Base-by-base conservation (phyloP, 2,888 invertebrate genomes). In the Drosophila infuscata region DNA sequence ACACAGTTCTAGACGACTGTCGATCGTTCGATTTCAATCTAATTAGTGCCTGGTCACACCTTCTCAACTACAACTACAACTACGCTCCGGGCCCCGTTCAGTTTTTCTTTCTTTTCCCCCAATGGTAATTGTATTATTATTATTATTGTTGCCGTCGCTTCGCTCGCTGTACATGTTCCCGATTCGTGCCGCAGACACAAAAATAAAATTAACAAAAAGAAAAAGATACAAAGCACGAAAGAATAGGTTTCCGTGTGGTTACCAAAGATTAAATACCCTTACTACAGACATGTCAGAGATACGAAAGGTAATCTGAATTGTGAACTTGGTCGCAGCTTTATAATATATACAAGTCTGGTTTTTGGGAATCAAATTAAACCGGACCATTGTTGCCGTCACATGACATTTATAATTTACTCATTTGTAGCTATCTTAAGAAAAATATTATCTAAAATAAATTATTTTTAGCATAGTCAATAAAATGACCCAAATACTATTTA, bases 1-100 rank as follows among this genome's bases (percentile, higher is more conserved):
- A 38, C 49, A 30, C 48, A 25, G 20, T 52, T 56, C 61, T 60
- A 65, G 69, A 43, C 43, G 56, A 53, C 49, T 64, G 46, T 60
- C 46, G 52, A 58, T 48, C 30, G 38, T 63, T 63, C 68, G 81
- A 77, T 81, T 68, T 41, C 68, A 79, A 72, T 79, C 81, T 77
- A 81, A 79, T 79, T 81, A 79, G 74, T 70, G 78, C 51, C 81
- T 77, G 73, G 79, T 79, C 81, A 79, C 79, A 79, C 79, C 81
- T 79, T 81, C 48, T 17, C 58, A 33, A 43, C 57, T 41, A 51
- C 57, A 43, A 54, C 20, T 25, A 25, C 20, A 25, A 25, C 20
- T 25, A 25, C 51, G 79, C 79, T 64, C 35, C 64, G 54, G 59
- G 69, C 53, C 15, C 58, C n/a, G 48, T 61, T 59, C 61, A 62